Evolutionary conservation across 2,797 vertebrate genomes (phyloP), one percentile per base, ranked within the genome.

Genomic region (Linurgus olivaceus): DNA sequence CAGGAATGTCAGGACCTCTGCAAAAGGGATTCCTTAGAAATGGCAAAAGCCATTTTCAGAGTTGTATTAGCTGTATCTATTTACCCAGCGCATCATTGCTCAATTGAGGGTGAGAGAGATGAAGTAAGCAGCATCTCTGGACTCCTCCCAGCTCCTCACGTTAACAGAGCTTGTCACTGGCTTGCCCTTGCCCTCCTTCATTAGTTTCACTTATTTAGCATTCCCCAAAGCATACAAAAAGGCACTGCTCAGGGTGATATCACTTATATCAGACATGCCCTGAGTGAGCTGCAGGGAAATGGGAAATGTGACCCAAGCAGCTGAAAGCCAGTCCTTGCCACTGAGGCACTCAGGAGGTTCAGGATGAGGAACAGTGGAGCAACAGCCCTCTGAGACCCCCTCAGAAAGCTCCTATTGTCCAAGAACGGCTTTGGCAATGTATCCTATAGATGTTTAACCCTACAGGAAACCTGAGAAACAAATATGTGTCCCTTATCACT

Each of bases 401-500:
- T 33, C 21, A 54, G 67, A 84, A 92, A 42, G 55, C 55, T 84
- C 70, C 54, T 19, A 1, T 11, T 10, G 10, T 47, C 78, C 90
- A 61, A 47, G 58, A 73, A 38, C n/a, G 45, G 31, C 58, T 90
- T 28, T 79, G 72, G 72, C 42, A 31, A 24, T 0, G 2, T 58
- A 50, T 50, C 37, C 76, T 13, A 50, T 42, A 35, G 9, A 44
- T 3, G 26, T 47, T 76, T 65, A 92, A 77, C 70, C 72, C 61
- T 25, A 44, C 61, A 77, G 67, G 20, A 89, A 87, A 93, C 35
- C 84, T 68, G 62, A 85, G 86, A 77, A 94, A 86, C 75, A 90
- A 89, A 23, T 89, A 91, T 72, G 87, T 91, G 61, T 62, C 87
- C 72, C 28, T 89, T 87, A 80, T 88, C 84, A 80, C 38, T 20